Evolutionary conservation across 2,797 vertebrate species (phyloP).

Genomic region (Ptychadena robeensis): DNA sequence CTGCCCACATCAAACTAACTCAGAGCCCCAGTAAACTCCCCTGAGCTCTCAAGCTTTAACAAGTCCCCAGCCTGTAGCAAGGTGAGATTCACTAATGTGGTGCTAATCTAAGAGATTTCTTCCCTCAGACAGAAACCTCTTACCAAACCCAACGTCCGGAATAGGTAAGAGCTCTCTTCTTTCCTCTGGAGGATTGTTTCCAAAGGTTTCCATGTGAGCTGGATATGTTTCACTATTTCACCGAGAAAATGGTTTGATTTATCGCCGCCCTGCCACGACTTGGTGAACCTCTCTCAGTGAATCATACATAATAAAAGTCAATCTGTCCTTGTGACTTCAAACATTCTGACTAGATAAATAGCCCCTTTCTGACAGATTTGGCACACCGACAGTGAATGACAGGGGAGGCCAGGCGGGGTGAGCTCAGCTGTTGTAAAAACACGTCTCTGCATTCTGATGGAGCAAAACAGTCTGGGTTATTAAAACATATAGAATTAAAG

Average conservation of each 20-base stretch:
- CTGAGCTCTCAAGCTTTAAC: background rate
- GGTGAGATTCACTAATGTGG: slow-evolving; percentile 34
- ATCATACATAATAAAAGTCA: slow-evolving; percentile 40
- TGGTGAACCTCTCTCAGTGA: slow-evolving; percentile 28
- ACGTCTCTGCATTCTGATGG: background rate
- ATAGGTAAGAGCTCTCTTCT: slow-evolving; percentile 2
- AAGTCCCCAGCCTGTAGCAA: background rate
- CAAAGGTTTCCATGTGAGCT: slow-evolving; percentile 5
- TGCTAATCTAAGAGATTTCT: slow-evolving; percentile 38
- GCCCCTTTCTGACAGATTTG: slow-evolving; percentile 14
- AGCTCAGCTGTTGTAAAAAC: background rate
- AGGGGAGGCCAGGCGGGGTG: background rate
- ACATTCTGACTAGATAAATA: slow-evolving; percentile 19
- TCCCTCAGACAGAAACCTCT: slow-evolving; percentile 16
- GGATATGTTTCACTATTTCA: slow-evolving; percentile 15
- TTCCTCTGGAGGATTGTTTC: slow-evolving; percentile 20
- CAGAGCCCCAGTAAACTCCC: background rate
- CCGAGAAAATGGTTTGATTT: slow-evolving; percentile 6
- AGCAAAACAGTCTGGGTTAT: background rate
- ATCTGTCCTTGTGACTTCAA: slow-evolving; percentile 17
- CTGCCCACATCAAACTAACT: background rate
- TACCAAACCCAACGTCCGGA: background rate
- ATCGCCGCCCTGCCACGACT: slow-evolving; percentile 25
- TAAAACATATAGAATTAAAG: background rate
- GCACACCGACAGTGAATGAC: background rate